Evolutionary conservation across 2,888 invertebrate species (phyloP).

Genomic region (Plagodis pulveraria): DNA sequence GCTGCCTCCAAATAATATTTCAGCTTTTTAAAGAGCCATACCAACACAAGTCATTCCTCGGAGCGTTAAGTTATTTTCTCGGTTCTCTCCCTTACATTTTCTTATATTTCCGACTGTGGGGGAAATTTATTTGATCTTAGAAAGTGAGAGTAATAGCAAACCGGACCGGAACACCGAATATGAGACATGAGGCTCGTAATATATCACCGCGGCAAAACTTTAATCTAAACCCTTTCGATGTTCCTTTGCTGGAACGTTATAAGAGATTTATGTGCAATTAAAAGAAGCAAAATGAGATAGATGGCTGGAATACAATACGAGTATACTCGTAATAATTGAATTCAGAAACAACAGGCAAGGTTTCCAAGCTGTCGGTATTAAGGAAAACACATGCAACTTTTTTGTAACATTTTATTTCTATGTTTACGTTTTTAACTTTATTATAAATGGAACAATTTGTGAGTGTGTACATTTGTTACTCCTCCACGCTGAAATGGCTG

Average conservation of each 20-base stretch:
- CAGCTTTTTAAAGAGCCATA: slow-evolving; percentile 30
- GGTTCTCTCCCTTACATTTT: slow-evolving; percentile 51
- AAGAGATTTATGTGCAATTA: slow-evolving; percentile 13
- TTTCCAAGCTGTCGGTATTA: no score
- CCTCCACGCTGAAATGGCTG: no score
- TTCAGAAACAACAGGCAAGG: no score
- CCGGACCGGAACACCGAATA: slow-evolving; percentile 60
- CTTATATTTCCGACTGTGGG: slow-evolving; percentile 61
- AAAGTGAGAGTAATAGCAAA: slow-evolving; percentile 60
- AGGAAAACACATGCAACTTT: no score
- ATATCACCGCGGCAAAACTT: slow-evolving; percentile 62
- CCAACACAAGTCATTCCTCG: slow-evolving; percentile 40
- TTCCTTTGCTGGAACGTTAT: slow-evolving; percentile 23
- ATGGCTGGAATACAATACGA: no score
- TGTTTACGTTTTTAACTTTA: no score
- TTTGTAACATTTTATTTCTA: no score
- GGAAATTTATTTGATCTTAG: slow-evolving; percentile 64
- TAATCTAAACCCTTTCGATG: slow-evolving; percentile 53
- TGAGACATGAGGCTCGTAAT: slow-evolving; percentile 64
- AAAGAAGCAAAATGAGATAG: not conserved
- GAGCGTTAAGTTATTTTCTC: slow-evolving; percentile 48
- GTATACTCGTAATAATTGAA: no score
- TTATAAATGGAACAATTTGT: no score
- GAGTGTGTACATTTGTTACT: no score
- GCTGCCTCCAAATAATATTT: slow-evolving; percentile 14